These are phyloP conservation scores for Palythoa grandis DNA, from an alignment of 92 coral and sea anemone species.

Conservation along the genomic window DNA sequence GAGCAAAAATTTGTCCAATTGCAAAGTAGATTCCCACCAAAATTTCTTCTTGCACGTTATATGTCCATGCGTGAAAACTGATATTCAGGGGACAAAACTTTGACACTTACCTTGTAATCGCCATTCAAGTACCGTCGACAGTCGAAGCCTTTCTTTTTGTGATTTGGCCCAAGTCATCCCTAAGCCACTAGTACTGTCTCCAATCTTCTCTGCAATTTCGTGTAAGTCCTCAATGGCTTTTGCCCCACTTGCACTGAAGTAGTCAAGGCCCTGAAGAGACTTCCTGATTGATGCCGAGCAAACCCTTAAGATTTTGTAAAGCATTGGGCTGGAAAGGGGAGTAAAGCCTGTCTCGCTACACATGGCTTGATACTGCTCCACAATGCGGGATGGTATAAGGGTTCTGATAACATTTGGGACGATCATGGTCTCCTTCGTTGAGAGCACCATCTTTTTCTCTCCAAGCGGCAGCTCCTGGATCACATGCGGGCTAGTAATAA, in stretches of 20 bases:
- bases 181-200: conserved; percentile 46
- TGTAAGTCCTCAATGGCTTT: conserved; percentile 61
- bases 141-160: conserved; percentile 53
- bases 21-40: background rate
- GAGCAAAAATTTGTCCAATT: background rate
- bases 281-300: conserved; percentile 61
- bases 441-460: conserved; percentile 51
- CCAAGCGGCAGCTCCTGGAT: conserved; percentile 71
- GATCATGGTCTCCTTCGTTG: conserved; percentile 58
- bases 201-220: conserved; percentile 53
- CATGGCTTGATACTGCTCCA: conserved; percentile 58
- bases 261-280: conserved; percentile 61
- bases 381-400: conserved; percentile 59
- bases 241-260: conserved; percentile 57
- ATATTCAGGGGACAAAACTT: background rate
- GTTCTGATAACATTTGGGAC: conserved; percentile 59
- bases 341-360: conserved; percentile 50
- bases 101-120: conserved; percentile 48
- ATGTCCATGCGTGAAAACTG: background rate
- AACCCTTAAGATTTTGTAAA: conserved; percentile 40
- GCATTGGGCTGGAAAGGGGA: conserved; percentile 54
- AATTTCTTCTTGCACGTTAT: background rate
- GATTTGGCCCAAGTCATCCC: conserved; percentile 73
- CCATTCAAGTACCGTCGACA: conserved; percentile 54
- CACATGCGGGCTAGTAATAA: conserved; percentile 55